Evolutionary conservation across 2,113 vertebrate genomes (phyloP).

Genomic region (Scytalopus superciliaris): DNA sequence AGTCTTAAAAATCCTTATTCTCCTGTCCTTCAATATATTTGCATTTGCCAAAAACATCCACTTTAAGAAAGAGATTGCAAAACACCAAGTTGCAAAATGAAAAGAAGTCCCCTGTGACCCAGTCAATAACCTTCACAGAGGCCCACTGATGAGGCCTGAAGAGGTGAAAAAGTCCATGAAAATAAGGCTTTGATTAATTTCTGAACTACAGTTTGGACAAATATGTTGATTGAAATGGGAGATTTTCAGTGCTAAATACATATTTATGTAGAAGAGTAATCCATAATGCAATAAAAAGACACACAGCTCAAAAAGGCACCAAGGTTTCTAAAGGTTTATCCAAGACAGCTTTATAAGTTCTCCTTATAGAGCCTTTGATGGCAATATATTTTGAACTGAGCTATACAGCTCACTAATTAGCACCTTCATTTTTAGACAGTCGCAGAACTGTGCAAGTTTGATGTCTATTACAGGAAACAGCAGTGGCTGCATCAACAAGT

Average conservation of each 20-base stretch:
- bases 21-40: not conserved
- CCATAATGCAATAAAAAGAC: not conserved
- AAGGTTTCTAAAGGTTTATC: not conserved
- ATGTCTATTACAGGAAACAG: rapidly evolving
- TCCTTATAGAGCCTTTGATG: not conserved
- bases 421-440: not conserved
- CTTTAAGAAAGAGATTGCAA: not conserved
- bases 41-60: not conserved
- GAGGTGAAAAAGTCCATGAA: not conserved
- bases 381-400: not conserved
- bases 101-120: not conserved
- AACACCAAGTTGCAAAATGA: not conserved
- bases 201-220: not conserved
- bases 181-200: not conserved
- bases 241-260: not conserved
- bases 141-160: not conserved
- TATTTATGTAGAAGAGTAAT: not conserved
- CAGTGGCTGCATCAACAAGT: not conserved
- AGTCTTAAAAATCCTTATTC: not conserved
- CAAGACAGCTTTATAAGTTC: not conserved
- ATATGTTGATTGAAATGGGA: not conserved
- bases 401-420: not conserved
- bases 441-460: not conserved
- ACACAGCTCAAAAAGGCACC: not conserved
- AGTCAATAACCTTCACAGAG: not conserved